A percentile compares a stretch with the other conserved stretches of the same genome.
Evolutionary conservation across 2,888 invertebrate species (phyloP).

Genomic region (Acheta domesticus): DNA sequence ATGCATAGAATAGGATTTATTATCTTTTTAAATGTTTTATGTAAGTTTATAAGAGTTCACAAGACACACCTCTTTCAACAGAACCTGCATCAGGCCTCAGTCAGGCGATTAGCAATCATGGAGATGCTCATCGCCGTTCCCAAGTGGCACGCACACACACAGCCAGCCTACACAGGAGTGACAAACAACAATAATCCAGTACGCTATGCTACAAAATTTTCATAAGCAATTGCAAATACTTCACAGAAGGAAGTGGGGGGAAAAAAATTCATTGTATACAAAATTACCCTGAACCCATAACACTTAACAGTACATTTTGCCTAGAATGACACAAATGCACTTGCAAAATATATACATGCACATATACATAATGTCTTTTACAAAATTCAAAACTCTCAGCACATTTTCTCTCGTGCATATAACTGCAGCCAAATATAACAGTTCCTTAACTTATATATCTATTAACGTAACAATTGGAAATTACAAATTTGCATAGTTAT

Average conservation of each 20-base stretch:
- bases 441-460: background rate
- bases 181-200: background rate
- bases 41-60: constrained; percentile 35
- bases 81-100: constrained; percentile 25
- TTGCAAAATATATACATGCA: background rate
- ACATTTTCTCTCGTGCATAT: background rate
- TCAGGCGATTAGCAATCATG: constrained; percentile 5
- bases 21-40: constrained; percentile 34
- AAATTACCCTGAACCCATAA: background rate
- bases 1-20: constrained; percentile 36
- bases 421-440: constrained; percentile 7
- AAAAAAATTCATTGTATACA: constrained; percentile 18
- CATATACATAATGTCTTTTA: background rate
- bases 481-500: background rate
- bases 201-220: background rate
- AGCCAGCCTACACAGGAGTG: constrained; percentile 21
- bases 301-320: background rate
- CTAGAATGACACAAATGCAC: background rate
- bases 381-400: background rate
- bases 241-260: background rate
- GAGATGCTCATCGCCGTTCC: constrained; percentile 25
- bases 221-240: background rate
- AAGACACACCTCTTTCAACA: constrained; percentile 31
- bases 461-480: background rate
- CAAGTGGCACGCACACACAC: constrained; percentile 33